phyloP scores from a whole-genome alignment of 2,113 vertebrate species.

The Rynchops niger region DNA sequence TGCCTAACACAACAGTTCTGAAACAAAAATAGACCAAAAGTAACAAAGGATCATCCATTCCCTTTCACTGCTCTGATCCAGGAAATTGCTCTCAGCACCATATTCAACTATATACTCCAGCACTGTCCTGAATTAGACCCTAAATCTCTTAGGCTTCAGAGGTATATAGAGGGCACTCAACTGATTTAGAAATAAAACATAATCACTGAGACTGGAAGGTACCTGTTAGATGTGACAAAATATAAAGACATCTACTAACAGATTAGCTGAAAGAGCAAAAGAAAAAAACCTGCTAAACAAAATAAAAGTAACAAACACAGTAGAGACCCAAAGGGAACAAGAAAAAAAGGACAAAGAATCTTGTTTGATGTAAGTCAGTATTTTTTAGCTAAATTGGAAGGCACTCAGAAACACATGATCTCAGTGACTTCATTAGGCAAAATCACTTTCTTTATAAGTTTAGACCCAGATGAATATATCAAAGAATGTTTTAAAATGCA shows the following conservation, averaged over 20 bases:
- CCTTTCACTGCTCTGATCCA: not conserved
- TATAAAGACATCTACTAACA: not conserved
- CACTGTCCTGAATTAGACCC: not conserved
- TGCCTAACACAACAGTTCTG: not conserved
- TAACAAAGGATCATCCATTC: not conserved
- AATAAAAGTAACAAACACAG: not conserved
- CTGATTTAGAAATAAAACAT: not conserved
- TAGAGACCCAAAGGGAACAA: not conserved
- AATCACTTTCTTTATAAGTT: not conserved
- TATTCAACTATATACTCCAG: not conserved
- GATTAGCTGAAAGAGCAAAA: no score
- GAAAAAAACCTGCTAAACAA: not conserved
- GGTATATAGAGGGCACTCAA: not conserved
- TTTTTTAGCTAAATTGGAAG: not conserved
- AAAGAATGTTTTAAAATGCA: not conserved
- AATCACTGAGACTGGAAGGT: not conserved
- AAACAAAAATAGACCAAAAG: slow-evolving; percentile 1
- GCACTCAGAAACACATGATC: not conserved
- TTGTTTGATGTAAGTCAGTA: not conserved
- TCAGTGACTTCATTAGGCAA: not conserved
- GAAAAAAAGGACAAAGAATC: not conserved
- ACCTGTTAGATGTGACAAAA: not conserved
- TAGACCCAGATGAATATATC: not conserved
- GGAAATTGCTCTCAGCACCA: not conserved
- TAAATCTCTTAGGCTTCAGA: not conserved